These are phyloP conservation scores for Scytalopus superciliaris DNA, from an alignment of 2,113 vertebrate genomes.

Conservation along the genomic window DNA sequence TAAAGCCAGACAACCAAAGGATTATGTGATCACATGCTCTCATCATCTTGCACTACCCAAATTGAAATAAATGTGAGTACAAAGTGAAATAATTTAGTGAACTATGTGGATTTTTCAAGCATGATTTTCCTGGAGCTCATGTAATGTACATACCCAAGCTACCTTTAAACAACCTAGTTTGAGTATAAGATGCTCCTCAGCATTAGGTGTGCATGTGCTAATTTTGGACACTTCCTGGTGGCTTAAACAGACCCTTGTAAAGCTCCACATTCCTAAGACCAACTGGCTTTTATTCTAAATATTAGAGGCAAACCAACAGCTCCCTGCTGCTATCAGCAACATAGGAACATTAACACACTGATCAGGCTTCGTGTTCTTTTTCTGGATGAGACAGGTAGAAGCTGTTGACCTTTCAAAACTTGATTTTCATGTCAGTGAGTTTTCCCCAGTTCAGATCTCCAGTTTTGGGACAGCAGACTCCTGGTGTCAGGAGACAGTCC, in stretches of 20 bases:
- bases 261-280: neutral
- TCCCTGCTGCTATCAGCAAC: neutral
- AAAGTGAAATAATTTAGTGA: neutral
- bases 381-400: neutral
- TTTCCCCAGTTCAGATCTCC: neutral
- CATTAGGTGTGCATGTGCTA: rapidly evolving
- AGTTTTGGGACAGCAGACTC: rapidly evolving
- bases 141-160: neutral
- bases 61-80: neutral
- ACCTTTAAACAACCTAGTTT: neutral
- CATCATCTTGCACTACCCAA: neutral
- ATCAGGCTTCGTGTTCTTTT: neutral
- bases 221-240: neutral
- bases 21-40: rapidly evolving
- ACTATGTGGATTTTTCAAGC: neutral
- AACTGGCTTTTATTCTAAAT: rapidly evolving
- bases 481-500: neutral
- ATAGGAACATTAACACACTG: neutral
- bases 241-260: neutral
- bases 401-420: neutral
- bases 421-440: neutral
- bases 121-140: neutral
- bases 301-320: neutral
- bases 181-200: neutral
- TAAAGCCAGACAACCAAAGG: neutral